Percentiles rank a stretch among this genome's conserved stretches.
Evolutionary conservation across 2,797 vertebrate species (phyloP).

Genomic region (Neosilurus mollespiculum): DNA sequence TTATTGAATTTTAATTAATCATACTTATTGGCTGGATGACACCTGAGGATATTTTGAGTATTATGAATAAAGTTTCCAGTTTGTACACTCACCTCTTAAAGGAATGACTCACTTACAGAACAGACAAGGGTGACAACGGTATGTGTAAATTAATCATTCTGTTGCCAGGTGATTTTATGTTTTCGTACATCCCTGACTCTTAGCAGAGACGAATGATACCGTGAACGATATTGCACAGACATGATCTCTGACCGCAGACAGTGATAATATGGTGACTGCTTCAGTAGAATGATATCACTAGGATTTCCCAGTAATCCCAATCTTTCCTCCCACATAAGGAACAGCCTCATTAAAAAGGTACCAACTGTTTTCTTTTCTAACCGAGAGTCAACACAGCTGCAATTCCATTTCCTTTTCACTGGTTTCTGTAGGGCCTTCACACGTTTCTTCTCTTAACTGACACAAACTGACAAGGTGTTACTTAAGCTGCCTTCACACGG

Average conservation of each 20-base stretch:
- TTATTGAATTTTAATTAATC: not conserved
- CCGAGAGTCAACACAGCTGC: slow-evolving; percentile 46
- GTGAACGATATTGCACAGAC: slow-evolving; percentile 38
- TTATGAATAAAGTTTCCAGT: not conserved
- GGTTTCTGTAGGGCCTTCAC: slow-evolving; percentile 44
- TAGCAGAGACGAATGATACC: slow-evolving; percentile 28
- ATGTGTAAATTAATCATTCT: slow-evolving; percentile 20
- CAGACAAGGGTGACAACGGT: slow-evolving; percentile 31
- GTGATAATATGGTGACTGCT: slow-evolving; percentile 59
- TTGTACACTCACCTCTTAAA: not conserved
- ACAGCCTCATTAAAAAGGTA: slow-evolving; percentile 40
- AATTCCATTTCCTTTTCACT: slow-evolving; percentile 51
- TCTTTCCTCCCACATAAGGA: slow-evolving; percentile 15
- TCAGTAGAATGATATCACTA: slow-evolving; percentile 49
- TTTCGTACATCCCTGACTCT: slow-evolving; percentile 41
- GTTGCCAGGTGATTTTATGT: slow-evolving; percentile 56
- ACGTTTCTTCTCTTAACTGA: slow-evolving; percentile 30
- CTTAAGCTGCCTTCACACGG: not conserved
- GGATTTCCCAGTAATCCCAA: slow-evolving; percentile 10
- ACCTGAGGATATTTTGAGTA: not conserved
- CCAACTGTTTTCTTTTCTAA: slow-evolving; percentile 49
- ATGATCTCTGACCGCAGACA: slow-evolving; percentile 53
- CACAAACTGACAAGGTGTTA: slow-evolving; percentile 16
- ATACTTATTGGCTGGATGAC: not conserved
- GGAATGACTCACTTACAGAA: slow-evolving; percentile 31